A percentile compares a stretch with the other conserved stretches of the same genome.
Conservation (phyloP, 2,113 vertebrate species). For the Tichodroma muraria region DNA sequence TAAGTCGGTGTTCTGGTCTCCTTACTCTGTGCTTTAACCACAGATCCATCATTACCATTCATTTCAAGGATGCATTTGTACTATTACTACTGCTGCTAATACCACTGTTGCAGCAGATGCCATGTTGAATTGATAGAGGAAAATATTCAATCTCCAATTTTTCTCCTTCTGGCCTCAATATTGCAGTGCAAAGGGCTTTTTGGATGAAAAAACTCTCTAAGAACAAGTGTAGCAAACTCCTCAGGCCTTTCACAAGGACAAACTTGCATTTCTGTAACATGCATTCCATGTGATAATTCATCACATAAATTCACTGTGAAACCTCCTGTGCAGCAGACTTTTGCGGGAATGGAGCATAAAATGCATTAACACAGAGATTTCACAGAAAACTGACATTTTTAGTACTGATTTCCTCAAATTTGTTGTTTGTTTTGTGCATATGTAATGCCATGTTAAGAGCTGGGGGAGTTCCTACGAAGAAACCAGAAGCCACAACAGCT, state of each 20-base stretch:
- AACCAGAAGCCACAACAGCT: neutral
- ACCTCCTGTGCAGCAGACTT: neutral
- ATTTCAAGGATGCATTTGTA: neutral
- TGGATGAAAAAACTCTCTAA: neutral
- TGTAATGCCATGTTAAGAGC: neutral
- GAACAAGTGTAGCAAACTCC: neutral
- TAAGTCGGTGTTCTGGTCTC: neutral
- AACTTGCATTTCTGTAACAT: neutral
- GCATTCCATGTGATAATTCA: neutral
- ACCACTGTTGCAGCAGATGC: neutral
- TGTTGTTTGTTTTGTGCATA: neutral
- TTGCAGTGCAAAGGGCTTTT: neutral
- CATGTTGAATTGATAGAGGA: neutral
- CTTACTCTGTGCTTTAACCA: neutral
- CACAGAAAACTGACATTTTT: neutral
- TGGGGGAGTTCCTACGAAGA: neutral
- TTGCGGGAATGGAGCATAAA: neutral
- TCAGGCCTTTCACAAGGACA: neutral
- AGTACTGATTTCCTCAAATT: neutral
- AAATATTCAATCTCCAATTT: neutral
- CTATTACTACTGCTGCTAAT: neutral
- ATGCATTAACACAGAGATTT: neutral
- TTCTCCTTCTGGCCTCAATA: neutral
- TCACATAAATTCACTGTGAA: neutral
- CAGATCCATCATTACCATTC: neutral